phyloP scores from a whole-genome alignment of 2,113 vertebrate genomes.

The Bos indicus region DNA sequence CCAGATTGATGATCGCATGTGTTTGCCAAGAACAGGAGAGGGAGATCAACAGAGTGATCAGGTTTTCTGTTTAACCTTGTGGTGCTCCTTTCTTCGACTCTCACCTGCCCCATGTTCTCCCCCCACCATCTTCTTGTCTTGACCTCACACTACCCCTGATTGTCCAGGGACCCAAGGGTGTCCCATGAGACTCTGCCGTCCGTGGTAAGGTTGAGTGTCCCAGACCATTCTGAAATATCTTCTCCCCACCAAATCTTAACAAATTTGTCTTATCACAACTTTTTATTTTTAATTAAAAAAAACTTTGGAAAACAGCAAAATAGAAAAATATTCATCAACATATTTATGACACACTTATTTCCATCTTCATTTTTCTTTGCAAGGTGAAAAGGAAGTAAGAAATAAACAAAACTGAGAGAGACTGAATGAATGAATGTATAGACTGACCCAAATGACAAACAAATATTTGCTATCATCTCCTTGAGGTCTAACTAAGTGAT shows the following conservation, averaged over 20 bases:
- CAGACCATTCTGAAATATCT: background rate
- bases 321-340: background rate
- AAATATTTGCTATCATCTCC: background rate
- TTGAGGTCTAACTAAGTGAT: background rate
- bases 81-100: background rate
- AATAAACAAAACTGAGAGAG: background rate
- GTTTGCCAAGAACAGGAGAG: background rate
- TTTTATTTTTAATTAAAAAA: background rate
- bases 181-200: background rate
- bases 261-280: background rate
- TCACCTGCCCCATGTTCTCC: background rate
- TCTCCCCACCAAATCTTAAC: background rate
- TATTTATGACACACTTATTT: background rate
- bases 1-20: background rate
- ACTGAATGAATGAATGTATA: background rate
- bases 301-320: background rate
- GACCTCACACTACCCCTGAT: rapidly evolving
- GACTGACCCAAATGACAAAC: background rate
- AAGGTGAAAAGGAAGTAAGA: background rate
- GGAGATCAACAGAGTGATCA: background rate
- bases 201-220: background rate
- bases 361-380: background rate
- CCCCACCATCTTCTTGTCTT: background rate
- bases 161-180: background rate
- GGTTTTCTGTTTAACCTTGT: background rate